Evolutionary conservation across 2,797 vertebrate species (phyloP).

Genomic region (Takifugu ocellatus): DNA sequence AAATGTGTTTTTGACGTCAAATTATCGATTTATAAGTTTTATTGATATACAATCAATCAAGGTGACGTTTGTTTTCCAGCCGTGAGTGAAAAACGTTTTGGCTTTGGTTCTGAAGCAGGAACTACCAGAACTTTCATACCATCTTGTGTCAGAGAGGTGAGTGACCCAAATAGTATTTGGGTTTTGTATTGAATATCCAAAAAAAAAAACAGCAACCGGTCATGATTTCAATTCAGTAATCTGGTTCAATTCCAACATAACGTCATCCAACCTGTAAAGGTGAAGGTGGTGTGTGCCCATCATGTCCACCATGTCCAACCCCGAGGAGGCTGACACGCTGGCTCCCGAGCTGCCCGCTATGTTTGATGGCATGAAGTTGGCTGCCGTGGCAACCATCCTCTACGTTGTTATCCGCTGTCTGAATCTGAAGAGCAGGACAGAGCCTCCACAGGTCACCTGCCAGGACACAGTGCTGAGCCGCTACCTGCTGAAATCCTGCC

Average conservation of each 20-base stretch:
- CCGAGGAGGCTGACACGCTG: conserved; percentile 43
- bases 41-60: background rate
- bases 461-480: conserved; percentile 85
- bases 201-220: too few species aligned
- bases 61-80: conserved; percentile 31
- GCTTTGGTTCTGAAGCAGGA: conserved; percentile 1
- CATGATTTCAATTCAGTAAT: background rate
- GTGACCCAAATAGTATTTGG: conserved; percentile 24
- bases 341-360: conserved; percentile 84
- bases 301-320: conserved; percentile 46
- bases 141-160: conserved; percentile 4
- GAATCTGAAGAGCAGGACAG: conserved; percentile 89
- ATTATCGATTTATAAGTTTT: too few species aligned
- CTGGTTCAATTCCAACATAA: background rate
- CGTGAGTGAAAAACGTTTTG: conserved; percentile 6
- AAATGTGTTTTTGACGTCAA: too few species aligned
- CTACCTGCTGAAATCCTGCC: conserved; percentile 89
- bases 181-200: too few species aligned
- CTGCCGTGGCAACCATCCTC: conserved; percentile 86
- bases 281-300: too few species aligned
- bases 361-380: conserved; percentile 91
- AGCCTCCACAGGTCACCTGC: conserved; percentile 82
- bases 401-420: conserved; percentile 91
- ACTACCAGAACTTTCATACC: background rate
- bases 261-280: background rate